Percentiles rank a stretch among this genome's conserved stretches.
These are phyloP conservation scores for Lasioglossum pauxillum DNA, from an alignment of 2,888 invertebrate species.

Conservation along the genomic window DNA sequence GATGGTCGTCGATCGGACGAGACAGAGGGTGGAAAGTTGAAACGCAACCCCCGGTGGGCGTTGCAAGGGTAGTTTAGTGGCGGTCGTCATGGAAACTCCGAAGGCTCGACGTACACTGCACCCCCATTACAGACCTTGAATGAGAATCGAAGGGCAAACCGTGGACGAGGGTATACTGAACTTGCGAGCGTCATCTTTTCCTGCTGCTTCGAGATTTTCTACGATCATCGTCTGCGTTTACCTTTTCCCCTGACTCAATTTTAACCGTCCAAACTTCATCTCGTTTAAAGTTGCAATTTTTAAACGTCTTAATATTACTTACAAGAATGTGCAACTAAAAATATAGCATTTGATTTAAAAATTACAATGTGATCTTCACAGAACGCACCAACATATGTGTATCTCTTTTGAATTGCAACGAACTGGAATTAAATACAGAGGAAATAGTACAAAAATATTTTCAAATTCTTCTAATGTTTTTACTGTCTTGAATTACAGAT, in stretches of 20 bases:
- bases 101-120: slow-evolving; percentile 81
- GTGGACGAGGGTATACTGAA: slow-evolving; percentile 69
- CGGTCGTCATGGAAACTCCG: slow-evolving; percentile 84
- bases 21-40: slow-evolving; percentile 80
- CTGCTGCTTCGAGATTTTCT: slow-evolving; percentile 31
- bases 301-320: too few relatives aligned
- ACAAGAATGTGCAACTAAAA: too few relatives aligned
- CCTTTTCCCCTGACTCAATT: neutral
- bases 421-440: too few relatives aligned
- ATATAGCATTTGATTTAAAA: too few relatives aligned
- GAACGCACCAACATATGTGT: too few relatives aligned
- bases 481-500: too few relatives aligned
- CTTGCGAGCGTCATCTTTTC: slow-evolving; percentile 61
- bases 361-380: too few relatives aligned
- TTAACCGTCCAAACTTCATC: neutral
- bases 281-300: neutral
- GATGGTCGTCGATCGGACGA: slow-evolving; percentile 68
- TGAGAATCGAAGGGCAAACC: slow-evolving; percentile 82
- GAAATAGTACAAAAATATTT: too few relatives aligned
- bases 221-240: neutral
- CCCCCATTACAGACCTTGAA: slow-evolving; percentile 83
- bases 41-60: slow-evolving; percentile 79
- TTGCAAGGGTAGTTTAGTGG: slow-evolving; percentile 84
- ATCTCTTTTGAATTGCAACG: too few relatives aligned
- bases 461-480: too few relatives aligned